Evolutionary conservation across 2,797 vertebrate genomes (phyloP).

Genomic region (Apogon talboti): DNA sequence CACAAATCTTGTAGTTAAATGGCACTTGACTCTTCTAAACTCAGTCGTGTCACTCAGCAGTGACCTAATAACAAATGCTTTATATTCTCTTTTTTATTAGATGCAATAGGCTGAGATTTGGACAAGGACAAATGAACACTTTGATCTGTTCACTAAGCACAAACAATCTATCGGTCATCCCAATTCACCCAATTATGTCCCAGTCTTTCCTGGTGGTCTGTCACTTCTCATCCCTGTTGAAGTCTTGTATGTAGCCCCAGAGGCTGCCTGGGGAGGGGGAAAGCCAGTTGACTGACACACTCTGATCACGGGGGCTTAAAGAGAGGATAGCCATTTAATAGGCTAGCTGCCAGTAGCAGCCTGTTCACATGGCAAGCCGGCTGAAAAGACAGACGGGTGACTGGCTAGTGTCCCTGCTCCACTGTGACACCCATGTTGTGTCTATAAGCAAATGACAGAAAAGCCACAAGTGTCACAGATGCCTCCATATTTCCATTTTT

Average conservation of each 20-base stretch:
- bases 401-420: conserved; percentile 16
- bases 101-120: conserved; percentile 31
- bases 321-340: conserved; percentile 64
- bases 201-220: conserved; percentile 45
- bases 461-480: conserved; percentile 22
- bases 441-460: conserved; percentile 13
- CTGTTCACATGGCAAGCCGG: conserved; percentile 31
- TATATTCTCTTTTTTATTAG: conserved; percentile 6
- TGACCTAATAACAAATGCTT: conserved; percentile 23
- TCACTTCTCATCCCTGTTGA: conserved; percentile 61
- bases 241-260: conserved; percentile 37
- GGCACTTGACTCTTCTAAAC: conserved; percentile 11
- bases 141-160: conserved; percentile 36
- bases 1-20: conserved; percentile 36
- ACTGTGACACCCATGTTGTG: conserved; percentile 22
- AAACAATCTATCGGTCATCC: conserved; percentile 30
- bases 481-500: neutral
- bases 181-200: conserved; percentile 50
- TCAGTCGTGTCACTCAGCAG: conserved; percentile 18
- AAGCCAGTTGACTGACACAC: conserved; percentile 53
- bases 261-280: conserved; percentile 20
- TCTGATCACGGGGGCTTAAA: conserved; percentile 55
- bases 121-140: conserved; percentile 43
- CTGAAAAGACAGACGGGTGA: conserved; percentile 38
- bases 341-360: conserved; percentile 46